Percentiles rank a stretch among this genome's conserved stretches.
Conservation (phyloP, 2,113 vertebrate species). For the Aramus guarauna region DNA sequence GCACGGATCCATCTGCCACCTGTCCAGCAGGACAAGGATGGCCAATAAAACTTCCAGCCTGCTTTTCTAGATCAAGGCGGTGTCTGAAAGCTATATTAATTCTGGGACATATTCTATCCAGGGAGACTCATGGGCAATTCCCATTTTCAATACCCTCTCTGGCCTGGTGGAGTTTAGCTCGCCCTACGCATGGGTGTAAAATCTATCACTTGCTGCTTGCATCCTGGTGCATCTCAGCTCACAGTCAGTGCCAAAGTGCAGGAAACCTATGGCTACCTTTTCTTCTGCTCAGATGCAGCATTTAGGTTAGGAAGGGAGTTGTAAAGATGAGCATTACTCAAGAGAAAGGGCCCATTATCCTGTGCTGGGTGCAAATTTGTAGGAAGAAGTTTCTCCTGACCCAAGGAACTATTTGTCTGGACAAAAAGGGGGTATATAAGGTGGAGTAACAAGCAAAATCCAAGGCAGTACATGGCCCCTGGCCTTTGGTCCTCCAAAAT, state of each 20-base stretch:
- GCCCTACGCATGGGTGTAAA: not conserved
- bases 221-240: not conserved
- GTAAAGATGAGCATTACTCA: not conserved
- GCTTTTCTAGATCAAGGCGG: not conserved
- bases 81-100: not conserved
- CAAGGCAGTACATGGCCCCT: not conserved
- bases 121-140: not conserved
- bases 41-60: not conserved
- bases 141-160: not conserved
- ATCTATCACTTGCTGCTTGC: not conserved
- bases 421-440: not conserved
- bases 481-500: not conserved
- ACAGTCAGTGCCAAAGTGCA: not conserved
- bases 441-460: not conserved
- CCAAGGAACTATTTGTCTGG: not conserved
- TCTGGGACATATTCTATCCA: not conserved
- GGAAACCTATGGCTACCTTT: not conserved
- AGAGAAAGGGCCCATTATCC: not conserved
- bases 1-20: not conserved
- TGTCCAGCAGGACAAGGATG: not conserved
- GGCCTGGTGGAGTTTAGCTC: not conserved
- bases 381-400: not conserved
- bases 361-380: not conserved
- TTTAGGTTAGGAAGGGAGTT: not conserved
- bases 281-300: not conserved